Evolutionary conservation across 1,140 invertebrate genomes (phyloP).

Genomic region (Drosophila novamexicana): DNA sequence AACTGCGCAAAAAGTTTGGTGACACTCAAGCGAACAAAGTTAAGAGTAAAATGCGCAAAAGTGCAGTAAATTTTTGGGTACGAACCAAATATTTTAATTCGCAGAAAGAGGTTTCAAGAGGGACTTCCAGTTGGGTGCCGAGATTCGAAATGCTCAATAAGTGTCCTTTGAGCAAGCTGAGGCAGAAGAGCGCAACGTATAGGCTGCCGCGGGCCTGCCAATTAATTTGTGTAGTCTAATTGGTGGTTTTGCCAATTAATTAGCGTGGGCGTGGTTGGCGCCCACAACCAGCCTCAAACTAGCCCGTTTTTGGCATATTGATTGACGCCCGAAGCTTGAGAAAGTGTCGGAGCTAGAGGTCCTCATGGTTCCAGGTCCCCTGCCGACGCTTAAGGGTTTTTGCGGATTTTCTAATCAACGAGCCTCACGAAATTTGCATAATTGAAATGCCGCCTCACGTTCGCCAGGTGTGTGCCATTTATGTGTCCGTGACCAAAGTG

Average conservation of each 20-base stretch:
- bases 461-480: conserved; percentile 41
- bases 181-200: not conserved
- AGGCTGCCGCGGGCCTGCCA: conserved; percentile 49
- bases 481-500: conserved; percentile 39
- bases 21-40: conserved; percentile 52
- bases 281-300: not conserved
- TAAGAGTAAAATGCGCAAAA: conserved; percentile 36
- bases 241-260: conserved; percentile 71
- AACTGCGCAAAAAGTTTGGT: conserved; percentile 45
- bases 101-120: not conserved
- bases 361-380: no score
- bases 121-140: not conserved
- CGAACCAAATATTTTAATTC: conserved; percentile 51
- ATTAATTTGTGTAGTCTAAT: conserved; percentile 74
- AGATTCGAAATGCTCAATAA: conserved; percentile 14
- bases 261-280: conserved; percentile 29
- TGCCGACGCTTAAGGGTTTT: conserved; percentile 43
- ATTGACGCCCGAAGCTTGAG: conserved; percentile 52
- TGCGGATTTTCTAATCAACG: conserved; percentile 77
- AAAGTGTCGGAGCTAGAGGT: not conserved
- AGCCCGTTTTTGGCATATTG: conserved; percentile 45
- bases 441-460: conserved; percentile 68
- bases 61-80: conserved; percentile 44
- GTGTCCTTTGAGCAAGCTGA: not conserved
- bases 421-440: conserved; percentile 71